Evolutionary conservation across 2,113 vertebrate species (phyloP).

Genomic region (Agelaius phoeniceus): DNA sequence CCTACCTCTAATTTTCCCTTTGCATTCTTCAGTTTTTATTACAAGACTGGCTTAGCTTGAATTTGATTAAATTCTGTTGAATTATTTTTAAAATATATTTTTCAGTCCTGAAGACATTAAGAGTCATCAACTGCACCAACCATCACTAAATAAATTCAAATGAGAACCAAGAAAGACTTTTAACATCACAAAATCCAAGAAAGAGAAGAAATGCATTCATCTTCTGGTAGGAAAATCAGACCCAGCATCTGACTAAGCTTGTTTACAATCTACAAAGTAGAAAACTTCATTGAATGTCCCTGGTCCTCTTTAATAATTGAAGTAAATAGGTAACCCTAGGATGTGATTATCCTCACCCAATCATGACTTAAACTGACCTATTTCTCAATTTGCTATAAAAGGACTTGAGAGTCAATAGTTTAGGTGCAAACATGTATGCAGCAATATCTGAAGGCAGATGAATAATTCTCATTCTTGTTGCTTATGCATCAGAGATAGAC

Average conservation of each 20-base stretch:
- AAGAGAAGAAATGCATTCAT: background rate
- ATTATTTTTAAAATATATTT: background rate
- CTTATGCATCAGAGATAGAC: background rate
- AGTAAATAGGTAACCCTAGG: background rate
- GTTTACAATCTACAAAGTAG: background rate
- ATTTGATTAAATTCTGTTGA: background rate
- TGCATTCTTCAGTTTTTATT: background rate
- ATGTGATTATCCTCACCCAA: background rate
- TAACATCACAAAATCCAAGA: background rate
- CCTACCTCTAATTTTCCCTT: background rate
- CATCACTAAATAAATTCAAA: background rate
- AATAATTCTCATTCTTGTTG: background rate
- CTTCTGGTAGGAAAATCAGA: background rate
- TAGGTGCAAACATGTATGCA: background rate
- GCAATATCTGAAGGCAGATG: background rate
- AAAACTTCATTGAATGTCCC: background rate
- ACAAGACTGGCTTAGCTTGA: background rate
- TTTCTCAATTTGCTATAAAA: background rate
- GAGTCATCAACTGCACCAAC: background rate
- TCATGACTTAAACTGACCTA: background rate
- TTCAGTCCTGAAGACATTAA: background rate
- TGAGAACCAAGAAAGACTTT: background rate
- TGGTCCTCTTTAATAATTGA: background rate
- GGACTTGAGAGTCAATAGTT: background rate
- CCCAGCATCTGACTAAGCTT: background rate